Evolutionary conservation across 1,140 invertebrate genomes (phyloP).

Genomic region (Paraescarpia echinospica): DNA sequence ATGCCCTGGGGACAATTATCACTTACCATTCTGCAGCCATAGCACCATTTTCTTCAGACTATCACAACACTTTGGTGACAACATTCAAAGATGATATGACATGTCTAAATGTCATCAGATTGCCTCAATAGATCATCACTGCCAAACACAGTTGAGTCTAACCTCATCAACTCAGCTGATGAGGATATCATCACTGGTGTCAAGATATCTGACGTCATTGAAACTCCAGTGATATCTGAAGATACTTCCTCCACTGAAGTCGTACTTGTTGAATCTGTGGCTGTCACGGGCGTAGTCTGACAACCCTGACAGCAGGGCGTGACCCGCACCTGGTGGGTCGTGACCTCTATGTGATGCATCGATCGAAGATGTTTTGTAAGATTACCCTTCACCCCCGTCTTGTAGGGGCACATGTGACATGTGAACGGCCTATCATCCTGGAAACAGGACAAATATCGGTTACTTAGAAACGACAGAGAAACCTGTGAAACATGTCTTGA

Average conservation of each 20-base stretch:
- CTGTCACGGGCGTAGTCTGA: background rate
- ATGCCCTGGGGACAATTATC: background rate
- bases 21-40: background rate
- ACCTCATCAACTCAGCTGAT: too few relatives aligned
- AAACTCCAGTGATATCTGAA: too few relatives aligned
- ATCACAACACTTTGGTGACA: too few relatives aligned
- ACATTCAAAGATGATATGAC: background rate
- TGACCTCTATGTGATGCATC: background rate
- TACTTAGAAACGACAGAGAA: too few relatives aligned
- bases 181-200: too few relatives aligned
- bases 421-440: background rate
- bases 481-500: too few relatives aligned
- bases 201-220: too few relatives aligned
- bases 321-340: background rate
- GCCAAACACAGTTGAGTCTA: too few relatives aligned
- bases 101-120: background rate
- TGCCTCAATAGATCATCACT: background rate
- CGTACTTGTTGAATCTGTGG: too few relatives aligned
- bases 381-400: background rate
- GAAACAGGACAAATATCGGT: background rate
- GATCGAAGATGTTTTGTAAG: background rate
- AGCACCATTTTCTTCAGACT: too few relatives aligned
- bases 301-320: background rate
- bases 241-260: background rate
- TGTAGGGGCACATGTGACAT: background rate